Percentiles rank a stretch among this genome's conserved stretches.
Conservation (phyloP, 2,888 invertebrate genomes). For the Drosophila borealis region DNA sequence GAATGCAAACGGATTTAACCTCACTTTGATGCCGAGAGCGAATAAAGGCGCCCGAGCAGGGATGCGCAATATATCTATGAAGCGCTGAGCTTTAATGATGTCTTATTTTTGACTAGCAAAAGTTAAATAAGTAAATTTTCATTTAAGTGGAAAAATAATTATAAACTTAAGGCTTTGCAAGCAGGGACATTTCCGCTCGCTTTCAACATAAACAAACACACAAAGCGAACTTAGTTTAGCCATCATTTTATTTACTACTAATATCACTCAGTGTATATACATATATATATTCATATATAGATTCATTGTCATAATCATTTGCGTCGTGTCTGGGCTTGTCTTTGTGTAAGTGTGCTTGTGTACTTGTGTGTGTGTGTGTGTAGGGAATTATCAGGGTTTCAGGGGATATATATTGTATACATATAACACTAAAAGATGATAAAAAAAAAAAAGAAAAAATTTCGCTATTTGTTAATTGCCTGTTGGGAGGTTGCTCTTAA, state of each 20-base stretch:
- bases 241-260: conserved; percentile 79
- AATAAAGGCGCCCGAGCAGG: no score
- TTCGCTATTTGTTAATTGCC: conserved; percentile 56
- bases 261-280: conserved; percentile 81
- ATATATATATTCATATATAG: conserved; percentile 65
- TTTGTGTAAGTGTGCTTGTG: conserved; percentile 2
- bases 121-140: no score
- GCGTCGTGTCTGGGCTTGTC: conserved; percentile 36
- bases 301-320: conserved; percentile 53
- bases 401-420: conserved; percentile 48
- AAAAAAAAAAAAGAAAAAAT: conserved; percentile 64
- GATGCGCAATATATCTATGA: no score
- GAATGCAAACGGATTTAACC: no score
- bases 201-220: neutral
- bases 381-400: conserved; percentile 6
- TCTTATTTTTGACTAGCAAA: no score
- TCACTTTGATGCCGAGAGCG: no score
- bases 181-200: neutral
- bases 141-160: no score
- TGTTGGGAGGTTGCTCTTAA: conserved; percentile 64
- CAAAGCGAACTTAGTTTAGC: conserved; percentile 58
- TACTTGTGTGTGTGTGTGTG: conserved; percentile 16
- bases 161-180: neutral
- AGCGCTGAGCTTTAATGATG: no score
- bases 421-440: conserved; percentile 74